phyloP scores from a whole-genome alignment of 2,797 vertebrate species.

The Sciurus vulgaris region DNA sequence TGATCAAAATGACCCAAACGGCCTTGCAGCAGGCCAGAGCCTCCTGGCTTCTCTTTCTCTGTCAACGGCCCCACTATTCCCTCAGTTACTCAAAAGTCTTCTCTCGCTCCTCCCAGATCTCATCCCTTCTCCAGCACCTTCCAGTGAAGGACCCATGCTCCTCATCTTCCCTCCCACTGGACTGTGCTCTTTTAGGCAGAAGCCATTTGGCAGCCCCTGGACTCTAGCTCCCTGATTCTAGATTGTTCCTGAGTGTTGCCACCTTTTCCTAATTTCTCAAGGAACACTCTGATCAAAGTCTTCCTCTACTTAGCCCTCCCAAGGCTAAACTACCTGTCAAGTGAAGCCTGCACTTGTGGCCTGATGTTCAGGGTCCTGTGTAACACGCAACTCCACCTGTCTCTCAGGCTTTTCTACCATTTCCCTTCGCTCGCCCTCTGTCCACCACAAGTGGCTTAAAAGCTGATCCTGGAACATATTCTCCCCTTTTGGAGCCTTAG shows the following conservation, averaged over 20 bases:
- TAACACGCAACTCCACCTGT: no score
- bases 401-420: background rate
- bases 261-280: background rate
- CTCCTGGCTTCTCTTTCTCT: background rate
- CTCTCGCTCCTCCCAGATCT: background rate
- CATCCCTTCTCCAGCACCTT: fast-evolving
- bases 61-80: background rate
- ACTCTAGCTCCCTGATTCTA: background rate
- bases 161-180: background rate
- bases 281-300: background rate
- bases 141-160: background rate
- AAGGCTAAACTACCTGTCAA: background rate
- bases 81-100: background rate
- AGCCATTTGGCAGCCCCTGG: background rate
- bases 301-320: background rate
- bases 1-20: background rate
- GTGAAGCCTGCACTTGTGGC: background rate
- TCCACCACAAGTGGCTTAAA: background rate
- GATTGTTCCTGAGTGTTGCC: background rate
- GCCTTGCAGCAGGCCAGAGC: background rate
- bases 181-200: fast-evolving
- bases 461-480: background rate
- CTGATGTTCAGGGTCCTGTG: background rate
- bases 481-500: background rate
- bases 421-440: background rate